Base-by-base conservation (phyloP, 2,797 vertebrate genomes). In the Tadarida brasiliensis region DNA sequence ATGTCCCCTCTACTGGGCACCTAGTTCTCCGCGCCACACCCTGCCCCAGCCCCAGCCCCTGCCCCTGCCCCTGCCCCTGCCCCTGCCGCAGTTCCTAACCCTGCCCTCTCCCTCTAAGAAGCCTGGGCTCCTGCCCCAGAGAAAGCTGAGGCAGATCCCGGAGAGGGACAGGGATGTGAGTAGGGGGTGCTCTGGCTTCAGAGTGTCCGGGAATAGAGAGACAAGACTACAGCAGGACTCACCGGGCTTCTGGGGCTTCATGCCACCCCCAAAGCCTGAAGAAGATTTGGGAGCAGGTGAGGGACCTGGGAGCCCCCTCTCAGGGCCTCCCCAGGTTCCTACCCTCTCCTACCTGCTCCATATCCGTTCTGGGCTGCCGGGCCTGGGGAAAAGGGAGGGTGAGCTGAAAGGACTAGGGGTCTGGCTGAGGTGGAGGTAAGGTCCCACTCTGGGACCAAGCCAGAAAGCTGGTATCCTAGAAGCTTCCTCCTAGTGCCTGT, bases 191-290 rank as follows among this genome's bases (percentile, higher is more conserved):
- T 35, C 56, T 73, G 54, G 39, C 20, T 80, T 71, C 51, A 57
- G 54, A 19, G 59, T 59, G 7, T 9, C 47, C 16, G 22, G 3
- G 44, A 39, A 39, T 11, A 57, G 15, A 26, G 15, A 20, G 33
- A 61, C 15, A 65, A 47, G 49, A 28, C 61, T 2, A 1, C 22
- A 7, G 35, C 26, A 9, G 24, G 54, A 49, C 70, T 87, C 54
- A 81, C 94, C 88, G 81, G 82, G 56, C 24, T 91, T 91, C 56
- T 49, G 67, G 49, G 56, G 74, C 24, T 93, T 81, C 74, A 70
- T 24, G 15, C n/a, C 56, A 1, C 11, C 56, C 7, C n/a, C 76
- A 51, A 93, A 30, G 39, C 85, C 92, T 82, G 47, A 12, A 56
- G 39, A 57, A 47, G 65, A 35, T 19, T 10, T 1, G 73, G 35